A percentile compares a stretch with the other conserved stretches of the same genome.
Conservation (phyloP, 2,113 vertebrate species). For the Sorex araneus region DNA sequence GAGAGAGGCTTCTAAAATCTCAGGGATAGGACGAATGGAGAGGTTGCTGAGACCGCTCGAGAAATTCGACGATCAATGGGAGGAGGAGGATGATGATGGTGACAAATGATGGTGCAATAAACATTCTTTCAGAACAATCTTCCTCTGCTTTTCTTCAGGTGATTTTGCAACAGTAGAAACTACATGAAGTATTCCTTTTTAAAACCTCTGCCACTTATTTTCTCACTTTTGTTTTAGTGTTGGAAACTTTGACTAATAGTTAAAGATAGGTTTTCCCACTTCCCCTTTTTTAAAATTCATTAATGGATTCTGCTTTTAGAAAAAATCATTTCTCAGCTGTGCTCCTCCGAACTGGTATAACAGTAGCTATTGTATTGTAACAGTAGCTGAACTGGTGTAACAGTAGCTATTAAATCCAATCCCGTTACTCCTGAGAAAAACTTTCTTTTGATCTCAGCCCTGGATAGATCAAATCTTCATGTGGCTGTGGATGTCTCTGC, state of each 20-base stretch:
- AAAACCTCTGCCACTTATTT: not conserved
- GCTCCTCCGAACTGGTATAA: not conserved
- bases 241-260: slow-evolving; percentile 60
- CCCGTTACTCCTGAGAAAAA: not conserved
- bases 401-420: not conserved
- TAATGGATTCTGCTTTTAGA: not conserved
- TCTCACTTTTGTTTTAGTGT: slow-evolving; percentile 1
- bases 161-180: slow-evolving; percentile 54
- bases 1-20: too few species aligned
- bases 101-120: not conserved
- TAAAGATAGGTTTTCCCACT: slow-evolving; percentile 56
- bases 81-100: too few species aligned
- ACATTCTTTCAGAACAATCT: not conserved
- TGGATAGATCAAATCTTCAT: slow-evolving; percentile 46
- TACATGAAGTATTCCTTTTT: not conserved
- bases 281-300: slow-evolving; percentile 69
- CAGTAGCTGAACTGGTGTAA: not conserved
- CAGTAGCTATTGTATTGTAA: too few species aligned
- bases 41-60: too few species aligned
- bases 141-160: not conserved
- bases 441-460: not conserved
- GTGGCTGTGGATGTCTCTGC: slow-evolving; percentile 56
- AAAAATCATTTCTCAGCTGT: slow-evolving; percentile 1
- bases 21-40: too few species aligned
- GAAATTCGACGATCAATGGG: too few species aligned